phyloP scores from a whole-genome alignment of 1,140 invertebrate species.

The Drosophila micromelanica region DNA sequence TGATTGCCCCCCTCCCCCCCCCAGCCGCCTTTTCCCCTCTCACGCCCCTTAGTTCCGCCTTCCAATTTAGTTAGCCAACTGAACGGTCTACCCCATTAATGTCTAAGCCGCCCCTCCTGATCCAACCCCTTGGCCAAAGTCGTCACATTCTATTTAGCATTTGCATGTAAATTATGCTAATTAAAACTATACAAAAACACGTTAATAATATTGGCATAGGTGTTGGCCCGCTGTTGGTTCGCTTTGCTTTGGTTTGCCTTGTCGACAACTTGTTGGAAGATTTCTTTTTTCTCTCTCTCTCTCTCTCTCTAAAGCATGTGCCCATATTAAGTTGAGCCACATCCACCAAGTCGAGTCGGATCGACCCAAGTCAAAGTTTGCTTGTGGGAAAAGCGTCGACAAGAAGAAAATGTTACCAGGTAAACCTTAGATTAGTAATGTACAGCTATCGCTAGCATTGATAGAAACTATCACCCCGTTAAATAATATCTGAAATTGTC shows the following conservation, averaged over 20 bases:
- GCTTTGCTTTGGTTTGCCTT: slow-evolving; percentile 28
- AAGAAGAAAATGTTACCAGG: no score
- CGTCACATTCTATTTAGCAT: slow-evolving; percentile 70
- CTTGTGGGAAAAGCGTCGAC: background rate
- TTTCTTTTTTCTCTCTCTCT: slow-evolving; percentile 63
- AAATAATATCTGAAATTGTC: no score
- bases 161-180: slow-evolving; percentile 79
- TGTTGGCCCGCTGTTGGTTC: slow-evolving; percentile 54
- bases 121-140: background rate
- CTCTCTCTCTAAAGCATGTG: slow-evolving; percentile 22
- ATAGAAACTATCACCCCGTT: no score
- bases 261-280: slow-evolving; percentile 40
- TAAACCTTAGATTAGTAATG: no score
- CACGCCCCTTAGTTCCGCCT: background rate
- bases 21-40: background rate
- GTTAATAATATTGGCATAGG: slow-evolving; percentile 72
- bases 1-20: slow-evolving; percentile 5
- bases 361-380: background rate
- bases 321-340: slow-evolving; percentile 32
- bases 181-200: slow-evolving; percentile 78
- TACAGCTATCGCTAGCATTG: no score
- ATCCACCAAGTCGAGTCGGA: background rate
- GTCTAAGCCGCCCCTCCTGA: background rate
- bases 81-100: background rate
- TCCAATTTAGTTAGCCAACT: background rate